Evolutionary conservation across 2,888 invertebrate species (phyloP), one percentile per base, ranked within the genome.

Genomic region (Cancer borealis): DNA sequence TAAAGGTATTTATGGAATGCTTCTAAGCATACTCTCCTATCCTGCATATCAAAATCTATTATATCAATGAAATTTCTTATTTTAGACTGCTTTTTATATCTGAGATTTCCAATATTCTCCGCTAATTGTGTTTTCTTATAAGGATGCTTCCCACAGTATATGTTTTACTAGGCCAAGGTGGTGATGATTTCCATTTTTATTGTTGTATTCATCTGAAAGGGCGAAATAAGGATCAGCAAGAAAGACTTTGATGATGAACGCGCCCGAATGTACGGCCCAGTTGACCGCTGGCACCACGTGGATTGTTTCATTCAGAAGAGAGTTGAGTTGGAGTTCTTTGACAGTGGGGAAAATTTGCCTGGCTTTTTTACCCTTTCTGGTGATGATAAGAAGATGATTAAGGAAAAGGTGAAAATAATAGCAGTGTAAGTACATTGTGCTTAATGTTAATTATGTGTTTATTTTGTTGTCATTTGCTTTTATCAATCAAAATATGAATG

Each of bases 221-320:
- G 97, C 96, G 97, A 97, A 96, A 97, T 99, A 3, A 97, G 99
- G 90, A 97, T 99, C 91, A 98, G 98, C 0, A 99, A 98, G 96
- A 98, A 98, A 96, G 98, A 98, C 96, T 99, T 97, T 96, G 98
- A 98, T 95, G 98, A 98, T 91, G 98, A 98, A 96, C 97, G 98
- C 39, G 98, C 98, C 0, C 97, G 97, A 96, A 98, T 98, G 96
- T 98, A 97, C 96, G 99, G 99, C 0, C 99, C 98, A 0, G 97
- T 98, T 96, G 98, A 98, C 94, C 97, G 98, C 92, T 99, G 99
- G 99, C 98, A 99, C 96, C 99, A 99, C 97, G 96, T 99, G 3
- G 98, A 98, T 95, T 99, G 99, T 96, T 99, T 99, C 97, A 98
- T 97, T 0, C 98, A 98, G 96, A 96, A 97, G 0, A 97, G 99